phyloP scores from a whole-genome alignment of 1,140 invertebrate species.

The Pogonomyrmex californicus region DNA sequence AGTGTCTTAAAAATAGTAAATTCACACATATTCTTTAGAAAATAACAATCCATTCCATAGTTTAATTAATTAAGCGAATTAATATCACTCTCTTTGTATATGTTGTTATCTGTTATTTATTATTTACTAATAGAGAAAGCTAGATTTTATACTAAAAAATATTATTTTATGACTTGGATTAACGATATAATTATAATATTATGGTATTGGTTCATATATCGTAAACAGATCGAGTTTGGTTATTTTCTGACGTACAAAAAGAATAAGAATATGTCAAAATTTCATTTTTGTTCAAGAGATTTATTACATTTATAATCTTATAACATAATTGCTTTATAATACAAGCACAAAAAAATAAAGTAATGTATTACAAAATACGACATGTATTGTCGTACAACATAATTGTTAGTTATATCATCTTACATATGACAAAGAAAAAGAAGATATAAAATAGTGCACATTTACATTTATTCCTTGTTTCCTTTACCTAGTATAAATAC shows the following conservation, averaged over 20 bases:
- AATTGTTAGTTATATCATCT: background rate
- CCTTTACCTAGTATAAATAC: conserved; percentile 31
- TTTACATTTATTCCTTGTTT: conserved; percentile 46
- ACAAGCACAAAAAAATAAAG: conserved; percentile 47
- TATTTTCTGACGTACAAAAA: background rate
- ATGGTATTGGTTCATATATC: conserved; percentile 41
- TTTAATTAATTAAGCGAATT: conserved; percentile 21
- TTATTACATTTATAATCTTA: conserved; percentile 42
- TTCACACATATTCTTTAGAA: conserved; percentile 37
- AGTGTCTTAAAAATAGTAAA: conserved; percentile 39
- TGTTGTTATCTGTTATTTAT: conserved; percentile 40
- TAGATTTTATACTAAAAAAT: conserved; percentile 23
- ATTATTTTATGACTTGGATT: conserved; percentile 45
- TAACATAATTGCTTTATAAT: background rate
- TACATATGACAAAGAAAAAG: conserved; percentile 38
- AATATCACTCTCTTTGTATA: conserved; percentile 12
- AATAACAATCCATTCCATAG: conserved; percentile 47
- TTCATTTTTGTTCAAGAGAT: conserved; percentile 9
- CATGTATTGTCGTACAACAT: background rate
- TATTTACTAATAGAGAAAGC: conserved; percentile 7
- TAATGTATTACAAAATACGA: conserved; percentile 45
- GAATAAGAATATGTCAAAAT: background rate
- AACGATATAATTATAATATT: conserved; percentile 19
- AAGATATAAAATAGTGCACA: conserved; percentile 38
- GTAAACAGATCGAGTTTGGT: background rate